phyloP scores from a whole-genome alignment of 2,113 vertebrate genomes.

The Fulmarus glacialis region DNA sequence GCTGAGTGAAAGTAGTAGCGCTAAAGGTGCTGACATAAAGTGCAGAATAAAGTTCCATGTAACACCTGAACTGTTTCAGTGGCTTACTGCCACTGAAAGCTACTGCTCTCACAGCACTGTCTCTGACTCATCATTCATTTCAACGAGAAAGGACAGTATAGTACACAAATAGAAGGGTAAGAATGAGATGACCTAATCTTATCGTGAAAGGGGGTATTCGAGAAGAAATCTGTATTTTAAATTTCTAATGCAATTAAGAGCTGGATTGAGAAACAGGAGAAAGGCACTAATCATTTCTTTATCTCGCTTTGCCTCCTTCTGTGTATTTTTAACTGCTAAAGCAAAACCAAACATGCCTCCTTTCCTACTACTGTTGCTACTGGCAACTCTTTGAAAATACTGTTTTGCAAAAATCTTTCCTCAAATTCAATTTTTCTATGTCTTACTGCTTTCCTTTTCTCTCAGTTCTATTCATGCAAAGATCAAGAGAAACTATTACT shows the following conservation, averaged over 20 bases:
- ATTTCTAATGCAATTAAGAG: neutral
- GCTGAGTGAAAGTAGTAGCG: neutral
- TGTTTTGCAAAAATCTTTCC: neutral
- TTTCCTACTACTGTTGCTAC: neutral
- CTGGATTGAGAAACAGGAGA: neutral
- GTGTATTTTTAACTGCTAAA: neutral
- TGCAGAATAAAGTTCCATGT: neutral
- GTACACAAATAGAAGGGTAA: neutral
- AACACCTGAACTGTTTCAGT: constrained; percentile 1
- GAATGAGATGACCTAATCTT: neutral
- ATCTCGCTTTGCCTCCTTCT: neutral
- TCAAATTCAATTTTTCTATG: neutral
- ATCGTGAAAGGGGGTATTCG: neutral
- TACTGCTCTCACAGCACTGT: neutral
- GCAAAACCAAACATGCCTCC: neutral
- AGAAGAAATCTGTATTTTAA: neutral
- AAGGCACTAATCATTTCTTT: neutral
- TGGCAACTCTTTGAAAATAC: neutral
- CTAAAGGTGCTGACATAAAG: neutral
- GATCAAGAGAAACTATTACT: neutral
- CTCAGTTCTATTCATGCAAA: neutral
- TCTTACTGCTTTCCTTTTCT: neutral
- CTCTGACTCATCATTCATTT: neutral
- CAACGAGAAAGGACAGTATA: neutral
- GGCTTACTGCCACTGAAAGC: neutral